Conservation (phyloP, 1,140 invertebrate species). For the Drosophila watanabei region DNA sequence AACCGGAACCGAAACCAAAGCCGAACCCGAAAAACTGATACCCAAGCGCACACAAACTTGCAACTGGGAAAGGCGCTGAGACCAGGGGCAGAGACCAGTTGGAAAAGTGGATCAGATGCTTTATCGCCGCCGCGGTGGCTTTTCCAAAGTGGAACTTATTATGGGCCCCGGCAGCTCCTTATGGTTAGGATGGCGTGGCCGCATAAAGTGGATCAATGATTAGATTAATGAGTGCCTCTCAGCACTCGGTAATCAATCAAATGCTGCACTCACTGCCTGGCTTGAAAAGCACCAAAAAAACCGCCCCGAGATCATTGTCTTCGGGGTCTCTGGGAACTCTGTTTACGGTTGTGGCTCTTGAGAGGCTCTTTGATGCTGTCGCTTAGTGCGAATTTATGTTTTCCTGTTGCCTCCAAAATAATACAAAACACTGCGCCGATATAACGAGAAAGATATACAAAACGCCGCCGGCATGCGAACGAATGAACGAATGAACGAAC, state of each 20-base stretch:
- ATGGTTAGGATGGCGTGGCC: constrained; percentile 36
- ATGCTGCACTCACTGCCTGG: constrained; percentile 47
- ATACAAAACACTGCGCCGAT: constrained; percentile 8
- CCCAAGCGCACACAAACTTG: constrained; percentile 30
- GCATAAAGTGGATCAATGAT: constrained; percentile 80
- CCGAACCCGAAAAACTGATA: constrained; percentile 37
- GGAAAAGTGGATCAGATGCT: constrained; percentile 73
- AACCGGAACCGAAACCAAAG: constrained; percentile 49
- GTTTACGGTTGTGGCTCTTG: constrained; percentile 58
- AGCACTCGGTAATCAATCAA: constrained; percentile 76
- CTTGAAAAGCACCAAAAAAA: constrained; percentile 10
- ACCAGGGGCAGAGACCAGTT: constrained; percentile 38
- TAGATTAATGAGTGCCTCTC: constrained; percentile 83
- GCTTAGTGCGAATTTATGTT: constrained; percentile 79
- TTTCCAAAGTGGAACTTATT: constrained; percentile 23
- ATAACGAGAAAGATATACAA: constrained; percentile 37
- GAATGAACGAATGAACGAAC: constrained; percentile 16
- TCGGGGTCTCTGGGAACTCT: constrained; percentile 54
- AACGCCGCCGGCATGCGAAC: constrained; percentile 50
- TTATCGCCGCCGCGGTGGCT: constrained; percentile 58
- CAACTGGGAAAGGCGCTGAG: constrained; percentile 20
- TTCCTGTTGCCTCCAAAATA: constrained; percentile 73
- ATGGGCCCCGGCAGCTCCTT: constrained; percentile 5
- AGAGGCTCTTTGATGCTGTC: constrained; percentile 72
- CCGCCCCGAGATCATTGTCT: constrained; percentile 47